Base-by-base conservation (phyloP, 1,140 invertebrate species). In the Streblospio benedicti region DNA sequence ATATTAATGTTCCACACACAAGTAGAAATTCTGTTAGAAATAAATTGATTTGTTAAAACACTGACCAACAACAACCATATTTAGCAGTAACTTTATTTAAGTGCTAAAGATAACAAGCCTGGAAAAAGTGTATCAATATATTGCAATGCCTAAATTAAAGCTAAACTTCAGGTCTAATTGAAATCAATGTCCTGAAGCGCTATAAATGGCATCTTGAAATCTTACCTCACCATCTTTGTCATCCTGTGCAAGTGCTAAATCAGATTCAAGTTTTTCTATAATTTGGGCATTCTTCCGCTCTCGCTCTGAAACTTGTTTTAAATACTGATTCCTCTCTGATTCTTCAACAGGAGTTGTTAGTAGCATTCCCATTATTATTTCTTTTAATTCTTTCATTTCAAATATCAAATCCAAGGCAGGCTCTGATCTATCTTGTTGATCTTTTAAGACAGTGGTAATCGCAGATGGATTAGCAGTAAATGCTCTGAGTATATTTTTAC, bases 161-260 rank as follows among this genome's bases (percentile, higher is more conserved):
- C n/a, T n/a, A n/a, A n/a, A n/a, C n/a, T n/a, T n/a, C n/a, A n/a
- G n/a, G n/a, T n/a, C n/a, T n/a, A n/a, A n/a, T n/a, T n/a, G n/a
- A n/a, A n/a, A n/a, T n/a, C n/a, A n/a, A n/a, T n/a, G n/a, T n/a
- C n/a, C n/a, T n/a, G n/a, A n/a, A n/a, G n/a, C n/a, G n/a, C n/a
- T n/a, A 43, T 57, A 4, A 2, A 52, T 50, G 41, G 20, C 16
- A 50, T 18, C n/a, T n/a, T n/a, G n/a, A n/a, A n/a, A n/a, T n/a
- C n/a, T n/a, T n/a, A 76, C 74, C 62, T 75, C 74, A 59, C 72
- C 70, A 54, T 78, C 72, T 62, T 73, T 76, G 56, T 74, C 74
- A 27, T 69, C 72, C 43, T 68, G 65, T 20, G 72, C 73, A 43
- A 65, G 67, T 32, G 70, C 66, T 23, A 76, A 60, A 50, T 76